Evolutionary conservation across 2,797 vertebrate species (phyloP).

Genomic region (Leptodactylus fallax): DNA sequence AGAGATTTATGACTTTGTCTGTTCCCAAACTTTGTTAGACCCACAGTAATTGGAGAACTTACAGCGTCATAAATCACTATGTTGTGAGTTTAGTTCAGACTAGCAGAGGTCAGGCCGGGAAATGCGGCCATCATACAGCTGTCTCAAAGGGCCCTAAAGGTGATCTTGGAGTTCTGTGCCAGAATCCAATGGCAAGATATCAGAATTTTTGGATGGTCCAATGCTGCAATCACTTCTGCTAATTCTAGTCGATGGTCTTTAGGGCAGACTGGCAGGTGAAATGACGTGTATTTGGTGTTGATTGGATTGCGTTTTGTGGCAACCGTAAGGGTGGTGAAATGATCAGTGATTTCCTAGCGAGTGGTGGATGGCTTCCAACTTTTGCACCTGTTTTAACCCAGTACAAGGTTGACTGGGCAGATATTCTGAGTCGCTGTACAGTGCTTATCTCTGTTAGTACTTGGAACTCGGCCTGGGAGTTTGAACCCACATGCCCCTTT

Average conservation of each 20-base stretch:
- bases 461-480: not conserved
- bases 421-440: not conserved
- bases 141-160: too few species aligned
- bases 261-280: not conserved
- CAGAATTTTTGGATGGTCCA: not conserved
- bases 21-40: too few species aligned
- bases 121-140: too few species aligned
- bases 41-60: too few species aligned
- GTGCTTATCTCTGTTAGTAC: not conserved
- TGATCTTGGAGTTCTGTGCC: not conserved
- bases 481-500: not conserved
- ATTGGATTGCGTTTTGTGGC: not conserved
- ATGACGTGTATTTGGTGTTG: not conserved
- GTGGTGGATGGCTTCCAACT: not conserved
- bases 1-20: too few species aligned
- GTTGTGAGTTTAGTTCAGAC: too few species aligned
- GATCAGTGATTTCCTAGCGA: slow-evolving; percentile 16
- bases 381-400: slow-evolving; percentile 13
- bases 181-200: not conserved
- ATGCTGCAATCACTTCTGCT: not conserved
- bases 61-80: too few species aligned
- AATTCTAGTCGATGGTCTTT: too few species aligned
- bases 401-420: slow-evolving; percentile 1
- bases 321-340: not conserved
- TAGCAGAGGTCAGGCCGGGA: too few species aligned